phyloP scores from a whole-genome alignment of 53 echinoderm and acorn worm species.

The Mesocentrotus franciscanus region DNA sequence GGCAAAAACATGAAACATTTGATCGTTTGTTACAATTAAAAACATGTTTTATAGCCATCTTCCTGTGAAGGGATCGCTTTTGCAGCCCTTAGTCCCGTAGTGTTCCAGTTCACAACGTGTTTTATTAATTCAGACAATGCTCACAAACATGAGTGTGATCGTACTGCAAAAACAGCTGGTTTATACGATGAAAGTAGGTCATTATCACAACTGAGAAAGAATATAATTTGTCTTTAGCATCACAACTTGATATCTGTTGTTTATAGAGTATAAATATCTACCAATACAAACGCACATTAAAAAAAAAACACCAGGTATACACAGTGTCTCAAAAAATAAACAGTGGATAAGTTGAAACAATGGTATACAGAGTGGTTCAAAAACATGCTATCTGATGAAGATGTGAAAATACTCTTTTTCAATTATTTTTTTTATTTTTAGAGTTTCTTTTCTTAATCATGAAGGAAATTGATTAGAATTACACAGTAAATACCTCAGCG shows the following conservation, averaged over 20 bases:
- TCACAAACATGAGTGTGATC: slow-evolving; percentile 27
- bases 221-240: background rate
- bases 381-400: slow-evolving; percentile 28
- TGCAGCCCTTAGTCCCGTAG: background rate
- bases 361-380: background rate
- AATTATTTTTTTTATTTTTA: background rate
- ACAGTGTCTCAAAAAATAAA: background rate
- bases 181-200: background rate
- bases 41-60: slow-evolving; percentile 31
- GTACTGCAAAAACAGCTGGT: slow-evolving; percentile 29
- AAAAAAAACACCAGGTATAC: no score
- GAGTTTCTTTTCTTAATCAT: background rate
- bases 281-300: background rate
- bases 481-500: no score
- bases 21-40: slow-evolving; percentile 41
- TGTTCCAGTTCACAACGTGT: slow-evolving; percentile 26
- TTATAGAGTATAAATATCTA: background rate
- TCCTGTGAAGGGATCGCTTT: background rate
- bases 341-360: background rate
- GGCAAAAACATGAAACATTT: slow-evolving; percentile 40
- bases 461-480: background rate
- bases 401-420: slow-evolving; percentile 1
- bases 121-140: slow-evolving; percentile 49
- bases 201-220: background rate
- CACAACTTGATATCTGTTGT: background rate